Percentiles rank a stretch among this genome's conserved stretches.
These are phyloP conservation scores for Mystacides longicornis DNA, from an alignment of 2,888 invertebrate genomes.

Conservation along the genomic window DNA sequence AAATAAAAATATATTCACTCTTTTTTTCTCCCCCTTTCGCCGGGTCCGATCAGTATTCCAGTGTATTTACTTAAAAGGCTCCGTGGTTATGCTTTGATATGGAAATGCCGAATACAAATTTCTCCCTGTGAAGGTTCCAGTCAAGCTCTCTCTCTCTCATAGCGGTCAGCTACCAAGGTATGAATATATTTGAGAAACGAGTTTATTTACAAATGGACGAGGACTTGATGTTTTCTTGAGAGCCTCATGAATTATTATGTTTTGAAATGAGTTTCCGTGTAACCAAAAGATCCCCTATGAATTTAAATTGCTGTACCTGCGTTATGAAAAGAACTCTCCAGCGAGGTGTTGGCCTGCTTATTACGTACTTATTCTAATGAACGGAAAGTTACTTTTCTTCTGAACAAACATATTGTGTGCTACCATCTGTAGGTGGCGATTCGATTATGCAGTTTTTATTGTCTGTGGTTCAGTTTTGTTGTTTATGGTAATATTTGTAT, in stretches of 20 bases:
- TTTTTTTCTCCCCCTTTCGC: conserved; percentile 18
- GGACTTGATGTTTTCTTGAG: conserved; percentile 4
- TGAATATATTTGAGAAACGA: conserved; percentile 15
- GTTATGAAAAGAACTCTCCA: too few relatives aligned
- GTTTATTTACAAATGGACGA: conserved; percentile 12
- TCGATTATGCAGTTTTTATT: too few relatives aligned
- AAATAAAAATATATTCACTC: conserved; percentile 17
- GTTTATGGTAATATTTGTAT: too few relatives aligned
- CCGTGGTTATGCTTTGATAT: conserved; percentile 21
- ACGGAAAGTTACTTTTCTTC: too few relatives aligned
- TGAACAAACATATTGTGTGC: too few relatives aligned
- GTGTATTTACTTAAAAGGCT: conserved; percentile 25
- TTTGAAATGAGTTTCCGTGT: conserved; percentile 1
- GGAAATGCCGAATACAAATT: conserved; percentile 11
- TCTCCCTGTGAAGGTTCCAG: background rate
- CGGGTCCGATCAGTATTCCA: conserved; percentile 16
- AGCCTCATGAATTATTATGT: conserved; percentile 6
- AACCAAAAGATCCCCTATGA: background rate
- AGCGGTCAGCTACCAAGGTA: conserved; percentile 19
- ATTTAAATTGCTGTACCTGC: background rate
- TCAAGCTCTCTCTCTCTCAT: background rate
- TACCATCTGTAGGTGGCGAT: too few relatives aligned
- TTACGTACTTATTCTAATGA: too few relatives aligned
- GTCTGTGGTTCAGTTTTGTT: too few relatives aligned
- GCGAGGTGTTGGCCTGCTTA: too few relatives aligned